Evolutionary conservation across 2,797 vertebrate genomes (phyloP), one percentile per base, ranked within the genome.

Genomic region (Dendrocincla fuliginosa): DNA sequence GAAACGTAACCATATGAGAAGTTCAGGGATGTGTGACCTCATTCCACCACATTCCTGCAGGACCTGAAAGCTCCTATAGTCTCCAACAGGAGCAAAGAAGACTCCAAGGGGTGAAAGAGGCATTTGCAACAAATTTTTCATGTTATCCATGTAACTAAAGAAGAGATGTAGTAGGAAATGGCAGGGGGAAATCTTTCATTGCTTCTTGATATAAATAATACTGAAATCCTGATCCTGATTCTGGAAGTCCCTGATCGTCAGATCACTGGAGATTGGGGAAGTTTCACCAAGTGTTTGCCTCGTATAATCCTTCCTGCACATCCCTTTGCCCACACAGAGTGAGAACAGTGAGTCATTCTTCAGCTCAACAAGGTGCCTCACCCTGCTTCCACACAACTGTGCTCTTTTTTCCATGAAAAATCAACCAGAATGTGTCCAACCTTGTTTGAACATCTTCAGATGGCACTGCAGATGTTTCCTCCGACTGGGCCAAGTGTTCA

Each of bases 111-210:
- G 8, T 20, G 4, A 25, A 68, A 65, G 15, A 86, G 27, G n/a
- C 4, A 8, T n/a, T 59, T 57, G 8, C 18, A 86, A 59, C 15
- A 6, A 18, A 25, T 35, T 3, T 86, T 67, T 35, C 27, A 14
- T 17, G 4, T 59, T 23, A 44, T 7, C 16, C 20, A 7, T 44
- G 59, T 30, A 79, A 50, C 10, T 74, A 11, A 63, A 56, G 63
- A 44, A 52, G 56, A 70, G 16, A 42, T n/a, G 16, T 0, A 10
- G 16, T 14, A 27, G 22, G 9, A 86, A 42, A 55, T 9, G 4
- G 5, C 9, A 0, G 3, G 2, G 13, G 1, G 3, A 5, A 15
- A 20, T 23, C 3, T 19, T 5, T 11, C 16, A 30, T 32, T 68
- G 13, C 5, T 69, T 64, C 32, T 50, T n/a, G 10, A 33, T 33